Evolutionary conservation across 2,113 vertebrate species (phyloP), one percentile per base, ranked within the genome.

Genomic region (Mohoua ochrocephala): DNA sequence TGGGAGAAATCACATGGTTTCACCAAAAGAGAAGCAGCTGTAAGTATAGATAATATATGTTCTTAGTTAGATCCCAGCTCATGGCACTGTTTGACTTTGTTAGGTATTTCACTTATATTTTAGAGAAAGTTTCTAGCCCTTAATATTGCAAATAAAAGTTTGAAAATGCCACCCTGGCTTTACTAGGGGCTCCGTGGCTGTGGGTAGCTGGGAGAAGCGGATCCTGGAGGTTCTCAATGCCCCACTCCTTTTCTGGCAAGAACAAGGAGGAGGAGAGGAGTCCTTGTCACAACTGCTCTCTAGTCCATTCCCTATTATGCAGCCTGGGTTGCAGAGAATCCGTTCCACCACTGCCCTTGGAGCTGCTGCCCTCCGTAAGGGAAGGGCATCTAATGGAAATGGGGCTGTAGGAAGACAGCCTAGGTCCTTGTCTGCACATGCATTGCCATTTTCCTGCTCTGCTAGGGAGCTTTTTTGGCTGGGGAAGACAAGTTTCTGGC

Each of bases 401-500:
- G 13, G 37, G 42, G 21, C 33, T 73, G 31, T 41, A 69, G 67
- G 33, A 87, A 33, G 41, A 30, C 31, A 77, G 45, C 49, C 37
- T 50, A 26, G 18, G 33, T 47, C 84, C 78, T 57, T 2, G 0
- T 52, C 42, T 89, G 33, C 71, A 68, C 7, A 0, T 67, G 26
- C 26, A 7, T 33, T 80, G 47, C 82, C 11, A 1, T 91, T 87
- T 87, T 76, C 49, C 4, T 7, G 70, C 89, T 67, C 73, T 35
- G 39, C 31, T 21, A 87, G 70, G 39, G 41, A 82, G 86, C 61
- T 39, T 78, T 95, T 96, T 74, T 96, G 93, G 90, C 75, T 75
- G 87, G 70, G 56, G 44, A 87, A 54, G 60, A 12, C 4, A 19
- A n/a, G 23, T 89, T 44, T 79, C 76, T 96, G 95, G 88, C 90